phyloP scores from a whole-genome alignment of 1,140 invertebrate genomes.

The Macrotrachela quadricornifera region DNA sequence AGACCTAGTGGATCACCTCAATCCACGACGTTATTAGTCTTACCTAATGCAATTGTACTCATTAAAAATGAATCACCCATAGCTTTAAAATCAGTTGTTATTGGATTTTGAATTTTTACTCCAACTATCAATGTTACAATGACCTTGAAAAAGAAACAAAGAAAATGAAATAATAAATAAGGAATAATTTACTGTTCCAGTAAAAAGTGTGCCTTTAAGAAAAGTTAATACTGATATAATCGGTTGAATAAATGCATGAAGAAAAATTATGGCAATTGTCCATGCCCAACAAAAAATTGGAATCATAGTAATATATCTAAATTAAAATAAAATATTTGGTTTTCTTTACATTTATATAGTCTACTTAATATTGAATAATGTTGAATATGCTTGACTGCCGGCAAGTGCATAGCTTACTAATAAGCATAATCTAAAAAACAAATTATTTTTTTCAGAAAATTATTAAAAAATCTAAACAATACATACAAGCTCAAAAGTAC shows the following conservation, averaged over 20 bases:
- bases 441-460: too few species aligned
- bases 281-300: conserved; percentile 21
- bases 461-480: not conserved
- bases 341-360: not conserved
- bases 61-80: conserved; percentile 21
- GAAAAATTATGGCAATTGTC: conserved; percentile 19
- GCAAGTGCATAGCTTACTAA: too few species aligned
- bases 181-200: conserved; percentile 16
- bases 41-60: conserved; percentile 25
- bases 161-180: not conserved
- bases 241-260: conserved; percentile 18
- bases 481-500: conserved; percentile 20
- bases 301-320: conserved; percentile 19
- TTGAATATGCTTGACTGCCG: too few species aligned
- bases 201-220: conserved; percentile 20
- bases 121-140: conserved; percentile 24
- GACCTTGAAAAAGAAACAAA: conserved; percentile 13
- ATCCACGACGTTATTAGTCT: not conserved
- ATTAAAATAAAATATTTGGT: not conserved
- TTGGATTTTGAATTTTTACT: conserved; percentile 15
- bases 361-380: too few species aligned
- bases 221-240: conserved; percentile 22
- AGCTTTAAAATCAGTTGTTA: conserved; percentile 16
- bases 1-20: too few species aligned
- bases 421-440: too few species aligned